Percentiles rank a stretch among this genome's conserved stretches.
These are phyloP conservation scores for Drosophila willistoni DNA, from an alignment of 1,140 invertebrate genomes.

Conservation along the genomic window DNA sequence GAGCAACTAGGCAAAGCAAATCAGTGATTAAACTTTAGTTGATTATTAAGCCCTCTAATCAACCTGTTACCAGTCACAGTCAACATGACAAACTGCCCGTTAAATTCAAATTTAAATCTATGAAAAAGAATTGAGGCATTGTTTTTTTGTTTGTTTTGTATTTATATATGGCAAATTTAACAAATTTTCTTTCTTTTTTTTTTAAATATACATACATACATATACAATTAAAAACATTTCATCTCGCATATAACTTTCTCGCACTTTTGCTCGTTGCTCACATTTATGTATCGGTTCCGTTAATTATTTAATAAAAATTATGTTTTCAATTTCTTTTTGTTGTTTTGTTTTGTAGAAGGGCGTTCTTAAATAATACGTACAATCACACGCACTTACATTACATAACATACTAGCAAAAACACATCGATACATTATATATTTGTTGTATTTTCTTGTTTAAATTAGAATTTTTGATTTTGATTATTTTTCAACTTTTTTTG, in stretches of 20 bases:
- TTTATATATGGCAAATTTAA: slow-evolving; percentile 80
- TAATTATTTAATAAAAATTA: slow-evolving; percentile 63
- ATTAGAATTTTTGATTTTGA: slow-evolving; percentile 18
- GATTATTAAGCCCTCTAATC: neutral
- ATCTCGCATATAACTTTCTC: slow-evolving; percentile 23
- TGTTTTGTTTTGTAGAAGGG: slow-evolving; percentile 28
- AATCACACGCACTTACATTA: slow-evolving; percentile 72
- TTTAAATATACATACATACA: slow-evolving; percentile 73
- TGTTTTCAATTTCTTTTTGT: slow-evolving; percentile 34
- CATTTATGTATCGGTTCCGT: slow-evolving; percentile 31
- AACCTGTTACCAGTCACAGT: neutral
- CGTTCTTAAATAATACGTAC: slow-evolving; percentile 64
- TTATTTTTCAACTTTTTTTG: slow-evolving; percentile 15
- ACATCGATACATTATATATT: slow-evolving; percentile 52
- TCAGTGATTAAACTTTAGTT: too few relatives aligned
- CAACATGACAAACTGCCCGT: neutral
- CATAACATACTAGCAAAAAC: slow-evolving; percentile 66
- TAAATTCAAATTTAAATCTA: neutral
- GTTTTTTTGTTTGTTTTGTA: slow-evolving; percentile 35
- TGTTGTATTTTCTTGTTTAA: slow-evolving; percentile 35
- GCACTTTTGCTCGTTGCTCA: slow-evolving; percentile 39
- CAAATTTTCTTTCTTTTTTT: slow-evolving; percentile 64
- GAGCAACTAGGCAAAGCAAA: too few relatives aligned
- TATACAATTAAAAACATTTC: slow-evolving; percentile 69
- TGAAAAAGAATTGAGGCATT: neutral